These are phyloP conservation scores for Hemicrepidius hirtus DNA, from an alignment of 2,888 invertebrate genomes.

Conservation along the genomic window DNA sequence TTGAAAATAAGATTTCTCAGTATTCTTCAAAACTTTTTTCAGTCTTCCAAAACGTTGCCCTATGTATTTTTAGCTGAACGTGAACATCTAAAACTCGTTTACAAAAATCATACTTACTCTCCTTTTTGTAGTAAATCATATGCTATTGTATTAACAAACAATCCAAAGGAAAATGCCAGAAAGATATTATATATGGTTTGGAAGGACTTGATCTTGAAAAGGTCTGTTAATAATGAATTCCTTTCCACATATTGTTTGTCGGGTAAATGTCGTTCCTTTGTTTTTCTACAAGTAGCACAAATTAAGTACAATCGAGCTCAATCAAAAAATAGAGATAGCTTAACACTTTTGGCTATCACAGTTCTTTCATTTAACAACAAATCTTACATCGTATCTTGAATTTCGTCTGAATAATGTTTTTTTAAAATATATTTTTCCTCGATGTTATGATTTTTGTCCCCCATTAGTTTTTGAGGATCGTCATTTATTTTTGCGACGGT, in stretches of 20 bases:
- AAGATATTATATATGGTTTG: conserved; percentile 91
- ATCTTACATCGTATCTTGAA: conserved; percentile 41
- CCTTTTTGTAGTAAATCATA: conserved; percentile 84
- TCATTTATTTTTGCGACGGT: conserved; percentile 33
- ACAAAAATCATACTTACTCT: conserved; percentile 78
- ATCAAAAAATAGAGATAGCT: too few relatives aligned
- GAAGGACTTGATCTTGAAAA: conserved; percentile 86
- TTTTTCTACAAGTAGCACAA: conserved; percentile 40
- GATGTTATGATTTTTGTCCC: conserved; percentile 20
- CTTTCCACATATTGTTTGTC: conserved; percentile 82
- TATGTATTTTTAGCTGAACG: too few relatives aligned
- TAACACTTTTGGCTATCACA: too few relatives aligned
- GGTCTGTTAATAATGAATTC: conserved; percentile 87
- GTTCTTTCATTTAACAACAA: neutral
- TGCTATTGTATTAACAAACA: conserved; percentile 83
- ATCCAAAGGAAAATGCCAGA: conserved; percentile 82
- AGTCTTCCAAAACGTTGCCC: too few relatives aligned
- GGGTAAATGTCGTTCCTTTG: conserved; percentile 66
- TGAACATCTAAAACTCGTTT: too few relatives aligned
- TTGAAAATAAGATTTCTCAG: too few relatives aligned
- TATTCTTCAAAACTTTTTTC: too few relatives aligned
- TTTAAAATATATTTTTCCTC: conserved; percentile 24
- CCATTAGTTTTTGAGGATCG: conserved; percentile 36
- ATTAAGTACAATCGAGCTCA: conserved; percentile 12
- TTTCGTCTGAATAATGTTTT: conserved; percentile 30